phyloP scores from a whole-genome alignment of 53 echinoderm and acorn worm genomes.

The Patiria pectinifera region DNA sequence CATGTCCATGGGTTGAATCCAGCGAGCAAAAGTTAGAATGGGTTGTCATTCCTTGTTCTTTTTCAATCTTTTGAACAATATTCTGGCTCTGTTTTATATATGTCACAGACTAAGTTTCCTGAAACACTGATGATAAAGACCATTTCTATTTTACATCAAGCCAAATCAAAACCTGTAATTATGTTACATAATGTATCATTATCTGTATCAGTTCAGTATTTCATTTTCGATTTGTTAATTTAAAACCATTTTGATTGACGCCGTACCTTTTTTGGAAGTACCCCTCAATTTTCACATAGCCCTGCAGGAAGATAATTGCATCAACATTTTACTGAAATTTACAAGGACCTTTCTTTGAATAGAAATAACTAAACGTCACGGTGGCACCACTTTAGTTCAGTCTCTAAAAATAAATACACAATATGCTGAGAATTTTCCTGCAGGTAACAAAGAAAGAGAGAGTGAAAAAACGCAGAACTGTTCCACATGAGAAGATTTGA shows the following conservation, averaged over 20 bases:
- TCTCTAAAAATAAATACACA: background rate
- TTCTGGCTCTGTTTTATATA: too few relatives aligned
- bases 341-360: background rate
- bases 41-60: too few relatives aligned
- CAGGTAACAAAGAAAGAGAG: background rate
- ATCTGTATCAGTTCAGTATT: background rate
- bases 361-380: background rate
- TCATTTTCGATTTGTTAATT: background rate
- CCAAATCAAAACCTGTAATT: too few relatives aligned
- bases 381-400: background rate
- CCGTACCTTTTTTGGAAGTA: constrained; percentile 79
- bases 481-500: too few relatives aligned
- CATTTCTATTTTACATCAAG: too few relatives aligned
- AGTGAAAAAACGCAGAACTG: background rate
- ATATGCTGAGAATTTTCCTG: background rate
- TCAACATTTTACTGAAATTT: background rate
- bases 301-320: constrained; percentile 65
- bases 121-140: too few relatives aligned
- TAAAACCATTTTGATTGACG: background rate
- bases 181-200: too few relatives aligned
- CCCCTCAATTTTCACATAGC: constrained; percentile 91
- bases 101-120: too few relatives aligned
- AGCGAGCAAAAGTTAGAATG: too few relatives aligned
- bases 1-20: background rate
- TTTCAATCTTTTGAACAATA: too few relatives aligned